Base-by-base conservation (phyloP, 2,797 vertebrate species). In the Australoheros facetus region DNA sequence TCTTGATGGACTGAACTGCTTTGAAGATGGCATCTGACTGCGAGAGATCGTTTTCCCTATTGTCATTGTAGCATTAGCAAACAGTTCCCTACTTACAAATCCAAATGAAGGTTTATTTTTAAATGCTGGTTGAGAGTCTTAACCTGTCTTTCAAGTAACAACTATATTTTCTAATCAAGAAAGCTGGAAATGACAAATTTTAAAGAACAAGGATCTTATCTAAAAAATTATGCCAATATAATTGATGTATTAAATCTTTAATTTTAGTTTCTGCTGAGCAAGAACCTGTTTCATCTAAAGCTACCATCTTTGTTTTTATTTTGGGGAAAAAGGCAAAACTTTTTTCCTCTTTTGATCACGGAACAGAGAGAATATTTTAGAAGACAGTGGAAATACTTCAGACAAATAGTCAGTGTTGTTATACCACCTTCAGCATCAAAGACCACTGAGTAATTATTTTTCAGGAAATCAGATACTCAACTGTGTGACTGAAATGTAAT, bases 351-450 rank as follows among this genome's bases (percentile, higher is more conserved):
- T 76, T 58, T 45, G 37, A 66, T 37, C 28, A 8, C 23, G 0
- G 19, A 56, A 19, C 19, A 79, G 28, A 59, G 1, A 37, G 21
- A 48, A 69, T 34, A 66, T 72, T 42, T 62, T 59, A 19, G 26
- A 62, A 42, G 34, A 78, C 71, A 56, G 26, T 48, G 59, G 62
- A 87, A 88, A 81, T 37, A 66, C 21, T 53, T n/a, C 37, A 66
- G 26, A 71, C 80, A 21, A 64, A 54, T 14, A 69, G 66, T 55
- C 53, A 77, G 30, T 48, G 21, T 42, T 85, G 56, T 77, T 73
- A 51, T 73, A 77, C 9, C 14, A 82, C 48, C 37, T 16, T 72
- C 34, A 69, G 48, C 26, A 42, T 56, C 5, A 54, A 39, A 76
- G 14, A 66, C 55, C 3, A 7, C 51, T 16, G 8, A 71, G 23